Evolutionary conservation across 1,140 invertebrate genomes (phyloP).

Genomic region (Dendrolimus punctatus): DNA sequence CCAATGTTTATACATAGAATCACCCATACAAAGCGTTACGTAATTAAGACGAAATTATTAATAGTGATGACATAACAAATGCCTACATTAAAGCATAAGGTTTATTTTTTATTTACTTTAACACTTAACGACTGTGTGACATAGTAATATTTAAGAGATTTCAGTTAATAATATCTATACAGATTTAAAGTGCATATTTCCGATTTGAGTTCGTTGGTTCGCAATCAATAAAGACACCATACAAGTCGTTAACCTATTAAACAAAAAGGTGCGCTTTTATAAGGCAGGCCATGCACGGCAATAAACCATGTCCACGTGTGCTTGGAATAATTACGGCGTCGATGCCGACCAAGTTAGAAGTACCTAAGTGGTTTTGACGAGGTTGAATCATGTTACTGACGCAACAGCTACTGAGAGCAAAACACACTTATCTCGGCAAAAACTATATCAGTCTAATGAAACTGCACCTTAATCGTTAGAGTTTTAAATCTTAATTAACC

Average conservation of each 20-base stretch:
- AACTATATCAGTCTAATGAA: background rate
- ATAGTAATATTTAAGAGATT: too few species aligned
- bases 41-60: conserved; percentile 4
- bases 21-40: background rate
- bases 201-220: conserved; percentile 14
- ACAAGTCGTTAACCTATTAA: conserved; percentile 49
- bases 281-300: conserved; percentile 36
- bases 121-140: too few species aligned
- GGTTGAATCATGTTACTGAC: conserved; percentile 43
- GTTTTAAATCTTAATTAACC: too few species aligned
- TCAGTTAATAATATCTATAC: too few species aligned
- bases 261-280: conserved; percentile 42
- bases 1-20: background rate
- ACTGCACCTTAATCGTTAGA: too few species aligned
- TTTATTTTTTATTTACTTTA: too few species aligned
- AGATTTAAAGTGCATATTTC: too few species aligned
- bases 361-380: conserved; percentile 30
- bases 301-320: conserved; percentile 56
- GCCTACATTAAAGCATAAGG: too few species aligned
- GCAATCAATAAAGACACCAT: conserved; percentile 21
- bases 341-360: conserved; percentile 14
- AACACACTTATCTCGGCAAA: conserved; percentile 7
- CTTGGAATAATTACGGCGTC: conserved; percentile 52
- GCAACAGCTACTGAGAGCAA: conserved; percentile 23
- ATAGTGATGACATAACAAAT: conserved; percentile 3